Percentiles rank a stretch among this genome's conserved stretches.
Evolutionary conservation across 2,797 vertebrate species (phyloP).

Genomic region (Melanogrammus aeglefinus): DNA sequence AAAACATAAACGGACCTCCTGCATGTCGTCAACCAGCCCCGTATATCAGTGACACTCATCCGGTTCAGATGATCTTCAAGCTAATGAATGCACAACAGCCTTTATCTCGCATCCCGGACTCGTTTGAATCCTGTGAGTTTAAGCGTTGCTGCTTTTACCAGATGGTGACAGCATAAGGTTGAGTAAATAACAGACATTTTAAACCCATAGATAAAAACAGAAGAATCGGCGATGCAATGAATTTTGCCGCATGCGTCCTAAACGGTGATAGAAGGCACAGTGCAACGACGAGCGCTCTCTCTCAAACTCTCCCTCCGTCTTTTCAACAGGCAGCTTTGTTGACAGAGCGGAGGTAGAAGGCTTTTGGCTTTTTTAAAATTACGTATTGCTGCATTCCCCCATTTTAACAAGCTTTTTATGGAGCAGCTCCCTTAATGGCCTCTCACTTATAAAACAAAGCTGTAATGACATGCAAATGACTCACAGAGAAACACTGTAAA

Average conservation of each 20-base stretch:
- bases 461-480: constrained; percentile 78
- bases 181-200: constrained; percentile 75
- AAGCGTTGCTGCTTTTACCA: constrained; percentile 76
- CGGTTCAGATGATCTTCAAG: neutral
- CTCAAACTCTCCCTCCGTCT: constrained; percentile 21
- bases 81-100: constrained; percentile 20
- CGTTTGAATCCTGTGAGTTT: constrained; percentile 45
- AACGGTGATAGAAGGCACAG: neutral
- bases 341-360: constrained; percentile 56
- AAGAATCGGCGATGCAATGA: constrained; percentile 77
- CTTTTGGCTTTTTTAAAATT: constrained; percentile 66
- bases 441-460: constrained; percentile 77
- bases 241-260: constrained; percentile 83
- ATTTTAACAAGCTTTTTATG: constrained; percentile 75
- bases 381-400: constrained; percentile 68
- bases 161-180: constrained; percentile 76
- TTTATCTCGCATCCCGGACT: constrained; percentile 23
- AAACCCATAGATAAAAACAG: constrained; percentile 64
- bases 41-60: neutral
- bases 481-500: constrained; percentile 73
- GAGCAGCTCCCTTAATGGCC: constrained; percentile 73
- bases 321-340: constrained; percentile 56
- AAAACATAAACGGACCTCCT: neutral
- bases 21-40: too few species aligned
- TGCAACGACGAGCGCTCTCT: constrained; percentile 14